Evolutionary conservation across 2,113 vertebrate species (phyloP).

Genomic region (Upupa epops): DNA sequence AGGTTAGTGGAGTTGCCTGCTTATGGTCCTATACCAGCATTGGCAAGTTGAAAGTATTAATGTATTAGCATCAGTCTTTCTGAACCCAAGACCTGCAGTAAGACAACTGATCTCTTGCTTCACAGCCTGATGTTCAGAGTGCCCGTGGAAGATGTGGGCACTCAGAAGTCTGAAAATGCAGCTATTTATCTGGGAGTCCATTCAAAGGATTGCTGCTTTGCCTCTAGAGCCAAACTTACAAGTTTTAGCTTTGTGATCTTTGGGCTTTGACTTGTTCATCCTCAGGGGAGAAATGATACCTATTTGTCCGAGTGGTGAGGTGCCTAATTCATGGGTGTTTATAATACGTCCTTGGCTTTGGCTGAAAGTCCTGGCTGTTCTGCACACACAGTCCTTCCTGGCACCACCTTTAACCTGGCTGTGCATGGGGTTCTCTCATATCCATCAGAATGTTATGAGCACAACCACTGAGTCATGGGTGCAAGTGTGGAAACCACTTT

Average conservation of each 20-base stretch:
- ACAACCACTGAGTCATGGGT: background rate
- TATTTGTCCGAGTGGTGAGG: background rate
- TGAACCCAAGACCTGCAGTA: background rate
- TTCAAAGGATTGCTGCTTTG: background rate
- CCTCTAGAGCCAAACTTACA: background rate
- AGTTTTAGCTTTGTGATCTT: background rate
- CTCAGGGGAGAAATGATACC: background rate
- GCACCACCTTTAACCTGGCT: background rate
- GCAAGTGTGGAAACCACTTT: conserved; percentile 13
- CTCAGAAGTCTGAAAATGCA: background rate
- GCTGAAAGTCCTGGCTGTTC: conserved; percentile 32
- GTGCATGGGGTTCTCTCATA: background rate
- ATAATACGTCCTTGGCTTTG: background rate
- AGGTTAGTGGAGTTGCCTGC: background rate
- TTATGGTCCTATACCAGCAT: background rate
- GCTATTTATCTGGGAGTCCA: background rate
- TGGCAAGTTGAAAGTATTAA: background rate
- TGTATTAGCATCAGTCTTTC: background rate
- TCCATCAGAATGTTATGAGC: background rate
- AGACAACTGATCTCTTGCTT: background rate
- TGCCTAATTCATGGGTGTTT: conserved; percentile 25
- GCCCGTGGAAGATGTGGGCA: background rate
- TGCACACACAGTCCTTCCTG: background rate
- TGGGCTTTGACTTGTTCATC: background rate
- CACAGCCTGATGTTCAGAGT: background rate